Percentiles rank a stretch among this genome's conserved stretches.
These are phyloP conservation scores for Bujurquina vittata DNA, from an alignment of 2,113 vertebrate species.

Conservation along the genomic window DNA sequence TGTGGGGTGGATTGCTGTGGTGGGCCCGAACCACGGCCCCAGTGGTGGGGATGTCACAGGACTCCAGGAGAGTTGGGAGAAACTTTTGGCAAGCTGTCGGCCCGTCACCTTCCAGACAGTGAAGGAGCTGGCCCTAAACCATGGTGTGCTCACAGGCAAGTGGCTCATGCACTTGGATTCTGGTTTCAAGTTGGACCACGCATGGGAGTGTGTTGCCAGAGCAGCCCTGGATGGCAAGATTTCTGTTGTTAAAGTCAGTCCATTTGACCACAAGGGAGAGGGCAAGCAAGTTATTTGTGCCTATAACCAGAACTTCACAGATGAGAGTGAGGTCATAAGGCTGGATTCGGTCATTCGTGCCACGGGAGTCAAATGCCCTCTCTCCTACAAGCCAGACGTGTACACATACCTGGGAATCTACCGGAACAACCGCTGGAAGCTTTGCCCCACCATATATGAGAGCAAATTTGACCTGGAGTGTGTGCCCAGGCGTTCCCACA, in stretches of 20 bases:
- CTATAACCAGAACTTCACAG: slow-evolving; percentile 87
- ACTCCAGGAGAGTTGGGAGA: slow-evolving; percentile 89
- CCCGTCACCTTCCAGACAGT: slow-evolving; percentile 82
- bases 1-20: slow-evolving; percentile 88
- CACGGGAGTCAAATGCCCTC: slow-evolving; percentile 86
- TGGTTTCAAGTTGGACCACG: slow-evolving; percentile 91
- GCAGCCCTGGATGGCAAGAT: slow-evolving; percentile 85
- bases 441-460: slow-evolving; percentile 92
- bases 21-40: slow-evolving; percentile 74
- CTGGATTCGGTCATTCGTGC: slow-evolving; percentile 85
- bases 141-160: slow-evolving; percentile 85
- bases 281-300: slow-evolving; percentile 87
- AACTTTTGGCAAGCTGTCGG: slow-evolving; percentile 81
- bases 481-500: slow-evolving; percentile 85
- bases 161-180: slow-evolving; percentile 90
- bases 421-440: slow-evolving; percentile 89
- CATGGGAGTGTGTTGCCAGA: slow-evolving; percentile 87
- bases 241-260: slow-evolving; percentile 84
- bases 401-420: slow-evolving; percentile 92
- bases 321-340: slow-evolving; percentile 83
- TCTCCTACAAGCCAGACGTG: slow-evolving; percentile 90
- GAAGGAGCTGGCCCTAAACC: slow-evolving; percentile 88
- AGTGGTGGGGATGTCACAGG: slow-evolving; percentile 74
- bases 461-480: slow-evolving; percentile 90
- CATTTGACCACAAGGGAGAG: slow-evolving; percentile 75